These are phyloP conservation scores for Uropetala carovei DNA, from an alignment of 2,888 invertebrate genomes.

Conservation along the genomic window DNA sequence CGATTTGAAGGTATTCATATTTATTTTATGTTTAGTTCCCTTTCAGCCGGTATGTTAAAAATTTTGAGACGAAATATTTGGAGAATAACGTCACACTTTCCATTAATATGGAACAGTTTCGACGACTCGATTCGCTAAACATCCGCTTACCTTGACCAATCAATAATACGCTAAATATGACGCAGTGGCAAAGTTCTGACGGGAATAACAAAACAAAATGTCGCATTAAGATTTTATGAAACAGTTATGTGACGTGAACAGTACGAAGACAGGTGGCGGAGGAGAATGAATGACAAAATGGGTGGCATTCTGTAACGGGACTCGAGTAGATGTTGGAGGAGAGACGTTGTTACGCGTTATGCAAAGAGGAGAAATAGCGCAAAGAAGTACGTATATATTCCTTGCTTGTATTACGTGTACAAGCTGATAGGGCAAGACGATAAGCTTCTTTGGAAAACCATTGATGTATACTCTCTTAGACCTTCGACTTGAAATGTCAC, in stretches of 20 bases:
- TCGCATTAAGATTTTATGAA: conserved; percentile 20
- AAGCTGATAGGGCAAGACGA: background rate
- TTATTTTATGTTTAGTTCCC: too few relatives aligned
- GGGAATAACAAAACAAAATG: background rate
- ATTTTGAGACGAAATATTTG: too few relatives aligned
- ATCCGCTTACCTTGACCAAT: background rate
- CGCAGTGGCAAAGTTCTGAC: background rate
- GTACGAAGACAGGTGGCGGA: conserved; percentile 42
- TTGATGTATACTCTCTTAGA: too few relatives aligned
- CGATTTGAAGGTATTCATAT: too few relatives aligned
- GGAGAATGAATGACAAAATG: conserved; percentile 37
- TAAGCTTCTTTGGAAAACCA: background rate
- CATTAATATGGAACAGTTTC: too few relatives aligned
- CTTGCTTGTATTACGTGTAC: too few relatives aligned
- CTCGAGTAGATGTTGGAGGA: background rate
- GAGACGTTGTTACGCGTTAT: conserved; percentile 25
- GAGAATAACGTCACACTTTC: too few relatives aligned
- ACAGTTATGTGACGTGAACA: conserved; percentile 36
- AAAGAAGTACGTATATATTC: too few relatives aligned
- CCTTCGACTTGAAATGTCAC: background rate
- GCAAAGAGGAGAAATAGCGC: background rate
- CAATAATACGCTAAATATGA: background rate
- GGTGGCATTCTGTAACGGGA: conserved; percentile 41
- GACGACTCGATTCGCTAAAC: background rate
- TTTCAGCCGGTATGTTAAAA: too few relatives aligned